Conservation (phyloP, 2,888 invertebrate genomes). For the Noctua pronuba region DNA sequence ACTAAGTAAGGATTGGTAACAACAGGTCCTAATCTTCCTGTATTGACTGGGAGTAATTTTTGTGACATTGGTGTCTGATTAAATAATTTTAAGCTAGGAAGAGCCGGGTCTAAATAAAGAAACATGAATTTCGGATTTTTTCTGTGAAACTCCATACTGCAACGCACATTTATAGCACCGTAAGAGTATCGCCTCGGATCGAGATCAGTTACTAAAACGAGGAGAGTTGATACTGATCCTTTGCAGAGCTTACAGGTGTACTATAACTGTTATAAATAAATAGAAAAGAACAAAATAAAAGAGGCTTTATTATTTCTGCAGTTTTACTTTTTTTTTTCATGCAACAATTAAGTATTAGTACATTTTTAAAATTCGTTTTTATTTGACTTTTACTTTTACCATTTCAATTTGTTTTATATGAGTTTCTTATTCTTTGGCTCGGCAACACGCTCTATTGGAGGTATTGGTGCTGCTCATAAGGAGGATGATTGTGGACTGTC, state of each 20-base stretch:
- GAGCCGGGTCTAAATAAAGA: neutral
- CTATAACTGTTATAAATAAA: neutral
- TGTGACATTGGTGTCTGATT: neutral
- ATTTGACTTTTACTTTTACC: too few relatives aligned
- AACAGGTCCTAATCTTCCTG: neutral
- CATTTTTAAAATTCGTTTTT: too few relatives aligned
- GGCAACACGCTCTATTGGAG: neutral
- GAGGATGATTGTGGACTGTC: conserved; percentile 41
- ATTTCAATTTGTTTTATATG: too few relatives aligned
- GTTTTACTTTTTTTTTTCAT: neutral
- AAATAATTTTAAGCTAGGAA: neutral
- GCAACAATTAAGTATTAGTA: too few relatives aligned
- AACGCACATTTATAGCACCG: neutral
- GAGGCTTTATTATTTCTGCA: neutral
- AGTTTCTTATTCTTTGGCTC: neutral
- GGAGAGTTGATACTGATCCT: too few relatives aligned
- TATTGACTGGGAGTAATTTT: neutral
- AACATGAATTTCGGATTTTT: neutral
- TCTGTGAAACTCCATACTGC: neutral
- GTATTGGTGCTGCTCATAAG: conserved; percentile 5
- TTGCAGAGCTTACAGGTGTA: neutral
- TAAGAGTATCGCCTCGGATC: neutral
- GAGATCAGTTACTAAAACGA: too few relatives aligned
- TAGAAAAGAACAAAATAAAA: neutral
- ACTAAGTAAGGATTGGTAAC: neutral